Base-by-base conservation (phyloP, 2,113 vertebrate species). In the Orthochromis malagaraziensis region DNA sequence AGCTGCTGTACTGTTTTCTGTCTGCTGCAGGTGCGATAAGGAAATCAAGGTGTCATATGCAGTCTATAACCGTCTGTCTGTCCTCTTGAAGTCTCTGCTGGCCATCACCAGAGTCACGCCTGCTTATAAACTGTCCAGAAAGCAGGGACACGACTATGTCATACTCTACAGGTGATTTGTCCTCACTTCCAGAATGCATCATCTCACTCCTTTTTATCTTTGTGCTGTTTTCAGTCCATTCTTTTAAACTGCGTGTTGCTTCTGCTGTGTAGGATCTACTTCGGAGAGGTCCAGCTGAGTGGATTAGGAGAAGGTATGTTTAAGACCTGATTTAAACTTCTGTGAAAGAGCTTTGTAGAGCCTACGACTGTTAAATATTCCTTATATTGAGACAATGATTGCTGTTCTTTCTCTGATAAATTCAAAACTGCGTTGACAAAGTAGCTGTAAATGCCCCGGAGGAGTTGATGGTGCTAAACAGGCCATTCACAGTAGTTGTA, bases 1-100 rank as follows among this genome's bases (percentile, higher is more conserved):
- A 14, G 4, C 35, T 33, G 54, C 55, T 42, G 24, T 11, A 38
- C 2, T 89, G 6, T 70, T 60, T 21, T 68, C 9, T 84, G 49
- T 81, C 33, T 73, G 2, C 29, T 91, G 29, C 82, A 99, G 99
- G 95, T 99, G 98, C 91, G 99, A 99, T 94, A 99, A 98, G 93
- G 99, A 99, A 94, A 98, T 99, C 88, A 99, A 99, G 93, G 98
- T 99, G 94, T 99, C 99, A 1, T 99, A 99, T 90, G 98, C 98
- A 0, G 99, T 99, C n/a, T 99, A 99, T 95, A 99, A 99, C 87
- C 97, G 99, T 42, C 97, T 99, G 88, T 99, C 99, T 21, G 94
- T 99, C 60, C 96, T 99, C 51, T 97, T 99, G 83, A 99, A 99
- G 93, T 99, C 98, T 91, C 97, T 99, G 86, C 97, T 99, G 94